Conservation (phyloP, 2,888 invertebrate genomes). For the Drosophila stalkeri region DNA sequence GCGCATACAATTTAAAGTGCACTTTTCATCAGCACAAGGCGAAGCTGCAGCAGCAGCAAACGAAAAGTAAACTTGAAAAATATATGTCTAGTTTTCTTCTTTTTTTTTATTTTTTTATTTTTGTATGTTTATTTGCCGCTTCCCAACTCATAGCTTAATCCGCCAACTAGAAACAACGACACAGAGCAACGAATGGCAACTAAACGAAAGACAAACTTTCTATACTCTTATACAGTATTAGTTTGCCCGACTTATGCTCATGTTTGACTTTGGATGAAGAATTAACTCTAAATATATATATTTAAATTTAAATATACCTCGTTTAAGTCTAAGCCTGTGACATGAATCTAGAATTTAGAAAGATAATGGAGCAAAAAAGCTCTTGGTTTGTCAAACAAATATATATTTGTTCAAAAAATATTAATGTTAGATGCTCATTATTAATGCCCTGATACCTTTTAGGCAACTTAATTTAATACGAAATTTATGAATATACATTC, state of each 20-base stretch:
- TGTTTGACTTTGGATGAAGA: too few species aligned
- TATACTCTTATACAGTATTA: constrained; percentile 26
- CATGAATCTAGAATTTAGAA: too few species aligned
- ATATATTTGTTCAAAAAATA: too few species aligned
- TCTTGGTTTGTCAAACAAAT: too few species aligned
- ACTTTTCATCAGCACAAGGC: constrained; percentile 48
- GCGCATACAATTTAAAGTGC: constrained; percentile 59
- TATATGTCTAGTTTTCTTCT: constrained; percentile 36
- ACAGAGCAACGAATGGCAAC: constrained; percentile 15
- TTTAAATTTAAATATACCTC: too few species aligned
- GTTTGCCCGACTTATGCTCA: not conserved
- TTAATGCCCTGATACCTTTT: too few species aligned
- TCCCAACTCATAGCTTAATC: constrained; percentile 67
- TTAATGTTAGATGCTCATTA: too few species aligned
- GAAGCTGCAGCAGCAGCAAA: constrained; percentile 15
- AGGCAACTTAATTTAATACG: too few species aligned
- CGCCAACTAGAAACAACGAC: constrained; percentile 54
- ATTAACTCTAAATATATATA: too few species aligned
- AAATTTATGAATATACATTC: too few species aligned
- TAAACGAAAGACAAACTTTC: constrained; percentile 48
- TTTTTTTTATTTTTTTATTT: constrained; percentile 12
- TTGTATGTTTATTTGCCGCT: constrained; percentile 45
- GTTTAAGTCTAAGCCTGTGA: too few species aligned
- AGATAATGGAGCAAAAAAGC: too few species aligned
- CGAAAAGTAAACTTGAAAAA: constrained; percentile 51